Conservation (phyloP, 2,888 invertebrate genomes). For the Folsomia manolachei region DNA sequence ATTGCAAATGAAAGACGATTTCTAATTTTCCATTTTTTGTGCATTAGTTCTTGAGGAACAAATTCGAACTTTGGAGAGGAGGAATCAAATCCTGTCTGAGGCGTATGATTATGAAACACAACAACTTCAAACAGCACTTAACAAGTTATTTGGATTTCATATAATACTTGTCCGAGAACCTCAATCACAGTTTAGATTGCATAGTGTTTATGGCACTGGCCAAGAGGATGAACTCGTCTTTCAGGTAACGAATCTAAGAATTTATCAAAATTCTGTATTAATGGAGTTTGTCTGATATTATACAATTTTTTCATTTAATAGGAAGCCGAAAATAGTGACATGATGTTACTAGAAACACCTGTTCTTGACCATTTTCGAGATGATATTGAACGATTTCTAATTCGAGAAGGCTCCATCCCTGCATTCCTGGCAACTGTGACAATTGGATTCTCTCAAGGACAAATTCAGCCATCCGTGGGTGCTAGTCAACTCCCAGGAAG, state of each 20-base stretch:
- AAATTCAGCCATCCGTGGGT: conserved; percentile 18
- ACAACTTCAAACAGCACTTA: conserved; percentile 41
- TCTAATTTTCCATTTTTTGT: conserved; percentile 7
- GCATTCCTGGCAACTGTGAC: conserved; percentile 44
- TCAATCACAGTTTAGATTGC: conserved; percentile 42
- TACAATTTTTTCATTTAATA: conserved; percentile 23
- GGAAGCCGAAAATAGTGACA: conserved; percentile 46
- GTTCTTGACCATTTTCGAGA: conserved; percentile 44
- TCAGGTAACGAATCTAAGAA: conserved; percentile 34
- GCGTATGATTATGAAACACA: conserved; percentile 47
- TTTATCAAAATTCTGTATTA: neutral
- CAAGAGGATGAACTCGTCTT: conserved; percentile 44
- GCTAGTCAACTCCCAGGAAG: conserved; percentile 31
- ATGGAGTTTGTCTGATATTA: too few species aligned
- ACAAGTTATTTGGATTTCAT: conserved; percentile 45
- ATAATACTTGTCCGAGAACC: conserved; percentile 43
- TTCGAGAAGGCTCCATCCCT: conserved; percentile 45
- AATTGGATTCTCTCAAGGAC: conserved; percentile 38
- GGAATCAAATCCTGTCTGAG: conserved; percentile 41
- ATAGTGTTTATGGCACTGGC: conserved; percentile 40
- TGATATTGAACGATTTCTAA: conserved; percentile 45
- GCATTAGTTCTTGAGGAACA: conserved; percentile 40
- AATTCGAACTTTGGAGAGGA: conserved; percentile 36
- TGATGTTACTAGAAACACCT: conserved; percentile 49
- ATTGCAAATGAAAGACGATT: too few species aligned